Percentiles rank a stretch among this genome's conserved stretches.
Conservation (phyloP, 2,113 vertebrate genomes). For the Etheostoma spectabile region DNA sequence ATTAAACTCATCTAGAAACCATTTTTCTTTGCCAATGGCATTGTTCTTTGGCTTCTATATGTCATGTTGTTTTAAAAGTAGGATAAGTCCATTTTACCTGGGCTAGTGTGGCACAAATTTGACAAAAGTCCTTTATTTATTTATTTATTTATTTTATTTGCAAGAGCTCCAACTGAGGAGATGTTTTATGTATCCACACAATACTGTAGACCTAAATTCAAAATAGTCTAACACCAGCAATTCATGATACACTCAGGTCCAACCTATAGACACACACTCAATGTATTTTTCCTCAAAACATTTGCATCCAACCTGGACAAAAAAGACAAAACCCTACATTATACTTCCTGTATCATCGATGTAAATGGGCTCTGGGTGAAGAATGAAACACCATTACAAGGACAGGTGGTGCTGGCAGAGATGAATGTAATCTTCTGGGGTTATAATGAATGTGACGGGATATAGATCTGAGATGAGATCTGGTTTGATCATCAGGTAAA, state of each 20-base stretch:
- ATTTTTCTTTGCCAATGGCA: background rate
- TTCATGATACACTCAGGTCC: background rate
- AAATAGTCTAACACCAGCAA: background rate
- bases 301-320: background rate
- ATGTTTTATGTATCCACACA: background rate
- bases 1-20: conserved; percentile 40
- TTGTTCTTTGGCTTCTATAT: background rate
- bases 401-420: conserved; percentile 72
- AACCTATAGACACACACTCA: conserved; percentile 4
- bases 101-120: background rate
- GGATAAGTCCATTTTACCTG: background rate
- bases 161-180: background rate
- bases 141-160: background rate
- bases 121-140: background rate
- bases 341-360: conserved; percentile 48
- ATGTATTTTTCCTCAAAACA: background rate
- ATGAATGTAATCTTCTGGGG: conserved; percentile 74
- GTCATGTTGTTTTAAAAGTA: conserved; percentile 19
- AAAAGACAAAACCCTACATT: background rate
- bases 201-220: background rate
- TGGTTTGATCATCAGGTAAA: conserved; percentile 83
- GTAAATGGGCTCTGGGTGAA: conserved; percentile 51
- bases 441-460: conserved; percentile 83
- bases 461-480: conserved; percentile 81
- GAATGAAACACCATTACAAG: conserved; percentile 61